A percentile compares a stretch with the other conserved stretches of the same genome.
These are phyloP conservation scores for Agapostemon virescens DNA, from an alignment of 2,888 invertebrate genomes.

Conservation along the genomic window DNA sequence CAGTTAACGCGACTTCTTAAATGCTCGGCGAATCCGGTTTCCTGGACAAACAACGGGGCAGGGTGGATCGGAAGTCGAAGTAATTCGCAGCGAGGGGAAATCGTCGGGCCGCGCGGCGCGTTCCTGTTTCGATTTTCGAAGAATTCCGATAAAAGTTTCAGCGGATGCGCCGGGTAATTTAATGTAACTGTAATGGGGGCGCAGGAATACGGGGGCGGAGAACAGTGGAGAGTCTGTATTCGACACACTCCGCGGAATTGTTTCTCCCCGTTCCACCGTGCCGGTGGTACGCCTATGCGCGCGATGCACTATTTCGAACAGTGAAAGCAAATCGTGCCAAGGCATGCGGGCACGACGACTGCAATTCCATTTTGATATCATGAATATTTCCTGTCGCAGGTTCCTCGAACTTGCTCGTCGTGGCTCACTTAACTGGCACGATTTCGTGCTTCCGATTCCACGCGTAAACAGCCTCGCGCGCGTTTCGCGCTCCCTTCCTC, in stretches of 20 bases:
- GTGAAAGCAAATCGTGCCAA: slow-evolving; percentile 66
- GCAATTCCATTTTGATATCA: slow-evolving; percentile 79
- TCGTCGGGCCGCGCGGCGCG: not conserved
- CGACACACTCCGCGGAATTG: slow-evolving; percentile 43
- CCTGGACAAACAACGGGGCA: not conserved
- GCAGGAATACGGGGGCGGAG: not conserved
- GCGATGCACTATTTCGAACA: slow-evolving; percentile 56
- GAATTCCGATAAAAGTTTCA: slow-evolving; percentile 31
- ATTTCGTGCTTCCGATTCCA: slow-evolving; percentile 53
- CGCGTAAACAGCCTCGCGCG: slow-evolving; percentile 34
- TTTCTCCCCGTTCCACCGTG: slow-evolving; percentile 44
- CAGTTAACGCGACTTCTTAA: too few species aligned
- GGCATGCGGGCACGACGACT: slow-evolving; percentile 64
- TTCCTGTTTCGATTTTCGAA: not conserved
- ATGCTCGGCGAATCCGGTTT: too few species aligned
- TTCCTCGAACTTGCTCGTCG: slow-evolving; percentile 71
- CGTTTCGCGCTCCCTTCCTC: slow-evolving; percentile 24
- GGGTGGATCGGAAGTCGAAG: not conserved
- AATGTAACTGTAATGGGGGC: slow-evolving; percentile 21
- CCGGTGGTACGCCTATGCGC: slow-evolving; percentile 42
- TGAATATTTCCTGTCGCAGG: slow-evolving; percentile 76
- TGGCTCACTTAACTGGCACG: slow-evolving; percentile 53
- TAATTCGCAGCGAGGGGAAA: not conserved
- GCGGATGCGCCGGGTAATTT: slow-evolving; percentile 21
- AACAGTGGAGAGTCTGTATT: slow-evolving; percentile 14